Conservation (phyloP, 2,797 vertebrate genomes). For the Halcyon chelicuti region DNA sequence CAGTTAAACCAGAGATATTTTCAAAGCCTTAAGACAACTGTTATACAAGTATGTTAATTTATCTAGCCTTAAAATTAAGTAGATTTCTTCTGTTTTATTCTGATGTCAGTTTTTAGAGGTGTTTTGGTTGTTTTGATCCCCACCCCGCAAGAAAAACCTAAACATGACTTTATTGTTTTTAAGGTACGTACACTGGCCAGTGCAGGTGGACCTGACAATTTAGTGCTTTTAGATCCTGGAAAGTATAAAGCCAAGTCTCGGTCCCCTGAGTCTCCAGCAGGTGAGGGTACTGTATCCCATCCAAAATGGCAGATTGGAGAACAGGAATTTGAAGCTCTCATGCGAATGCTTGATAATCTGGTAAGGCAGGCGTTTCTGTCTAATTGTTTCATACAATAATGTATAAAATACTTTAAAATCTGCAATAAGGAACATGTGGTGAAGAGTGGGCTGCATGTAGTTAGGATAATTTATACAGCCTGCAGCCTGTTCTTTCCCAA, state of each 20-base stretch:
- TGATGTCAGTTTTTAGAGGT: rapidly evolving
- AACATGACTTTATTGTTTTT: not conserved
- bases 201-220: slow-evolving; percentile 94
- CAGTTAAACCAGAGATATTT: not conserved
- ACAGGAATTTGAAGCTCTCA: slow-evolving; percentile 97
- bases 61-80: not conserved
- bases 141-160: not conserved
- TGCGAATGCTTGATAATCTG: slow-evolving; percentile 99
- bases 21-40: not conserved
- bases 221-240: slow-evolving; percentile 92
- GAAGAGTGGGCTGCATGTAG: not conserved
- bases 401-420: not conserved
- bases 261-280: slow-evolving; percentile 83
- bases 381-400: not conserved
- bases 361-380: slow-evolving; percentile 75
- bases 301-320: slow-evolving; percentile 95
- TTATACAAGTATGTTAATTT: not conserved
- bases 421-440: not conserved
- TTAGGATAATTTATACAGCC: not conserved
- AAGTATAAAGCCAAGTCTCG: slow-evolving; percentile 93
- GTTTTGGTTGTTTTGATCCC: not conserved
- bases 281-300: slow-evolving; percentile 83
- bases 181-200: slow-evolving; percentile 97
- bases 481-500: not conserved
- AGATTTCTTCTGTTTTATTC: not conserved